Evolutionary conservation across 2,113 vertebrate genomes (phyloP), one percentile per base, ranked within the genome.

Genomic region (Menidia beryllina): DNA sequence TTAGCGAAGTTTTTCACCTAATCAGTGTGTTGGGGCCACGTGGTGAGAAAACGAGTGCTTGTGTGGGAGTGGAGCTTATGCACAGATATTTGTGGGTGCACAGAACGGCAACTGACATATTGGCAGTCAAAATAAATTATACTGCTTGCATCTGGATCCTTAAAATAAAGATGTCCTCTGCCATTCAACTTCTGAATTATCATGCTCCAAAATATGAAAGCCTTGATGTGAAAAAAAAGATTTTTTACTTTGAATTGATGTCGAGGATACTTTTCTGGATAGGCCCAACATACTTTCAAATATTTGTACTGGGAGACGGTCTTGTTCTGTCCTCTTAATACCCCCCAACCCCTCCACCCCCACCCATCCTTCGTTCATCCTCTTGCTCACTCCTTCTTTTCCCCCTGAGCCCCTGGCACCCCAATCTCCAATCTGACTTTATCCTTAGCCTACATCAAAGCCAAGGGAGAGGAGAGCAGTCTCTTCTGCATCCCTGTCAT

Each of bases 401-500:
- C 66, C 66, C 34, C 55, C 59, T 72, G 77, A 80, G 86, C 87
- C 83, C 69, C 77, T 84, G 88, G 90, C 80, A 82, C 86, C 86
- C 85, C 67, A 38, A 72, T 88, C 86, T 79, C 73, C 86, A 77
- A 86, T 88, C 85, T 86, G 82, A 86, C 78, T 90, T 88, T 84
- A 88, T 86, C 85, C 86, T 86, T 81, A 81, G 75, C 85, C 85
- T 79, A 88, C 87, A 89, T 90, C 79, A 90, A 88, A 90, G 87
- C 70, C 65, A 54, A 48, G 51, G 56, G 74, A 75, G 81, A 78
- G 72, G 56, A 53, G 70, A 81, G 79, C 78, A 77, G 75, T 75
- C 80, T 87, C 65, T 69, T 86, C 48, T 90, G 77, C 75, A 84
- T 87, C 83, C 60, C 76, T 77, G 84, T 79, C 86, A 74, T 86